Evolutionary conservation across 92 coral and sea anemone species (phyloP), one percentile per base, ranked within the genome.

Genomic region (Virgularia gustaviana): DNA sequence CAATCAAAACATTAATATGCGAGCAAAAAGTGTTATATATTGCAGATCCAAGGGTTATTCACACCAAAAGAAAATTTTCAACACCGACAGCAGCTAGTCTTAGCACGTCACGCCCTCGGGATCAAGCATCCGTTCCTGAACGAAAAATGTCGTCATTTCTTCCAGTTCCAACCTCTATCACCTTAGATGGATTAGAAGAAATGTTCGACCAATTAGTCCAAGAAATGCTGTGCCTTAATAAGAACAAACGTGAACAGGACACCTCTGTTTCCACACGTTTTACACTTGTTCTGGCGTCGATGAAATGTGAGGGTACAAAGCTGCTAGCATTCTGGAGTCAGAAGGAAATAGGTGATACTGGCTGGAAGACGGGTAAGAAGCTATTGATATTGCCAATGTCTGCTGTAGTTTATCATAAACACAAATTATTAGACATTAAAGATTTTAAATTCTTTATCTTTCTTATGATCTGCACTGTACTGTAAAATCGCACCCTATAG

Each of bases 281-380:
- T n/a, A n/a, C n/a, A n/a, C n/a, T n/a, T n/a, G n/a, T n/a, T n/a
- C n/a, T n/a, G n/a, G n/a, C n/a, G n/a, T n/a, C n/a, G n/a, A n/a
- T n/a, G n/a, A n/a, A n/a, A n/a, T n/a, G n/a, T n/a, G n/a, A n/a
- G n/a, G 79, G 83, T 23, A 70, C 86, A 7, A 76, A 73, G 45
- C 54, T 77, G 9, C 38, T 62, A 19, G 63, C 76, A 34, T 60
- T 36, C 36, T 82, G 86, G 82, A 64, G 54, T 34, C 72, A 55
- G 57, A 67, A 77, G 23, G 82, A 77, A 57, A 60, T 82, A 29
- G 74, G 74, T 41, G 57, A 49, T 31, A 59, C 79, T 4, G 86
- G 86, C 49, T 77, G 82, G 79, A 82, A 54, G 77, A 24, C 75
- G n/a, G 86, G n/a, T n/a, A n/a, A n/a, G n/a, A n/a, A n/a, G n/a